Percentiles rank a stretch among this genome's conserved stretches.
These are phyloP conservation scores for Pionites leucogaster DNA, from an alignment of 2,113 vertebrate species.

Conservation along the genomic window DNA sequence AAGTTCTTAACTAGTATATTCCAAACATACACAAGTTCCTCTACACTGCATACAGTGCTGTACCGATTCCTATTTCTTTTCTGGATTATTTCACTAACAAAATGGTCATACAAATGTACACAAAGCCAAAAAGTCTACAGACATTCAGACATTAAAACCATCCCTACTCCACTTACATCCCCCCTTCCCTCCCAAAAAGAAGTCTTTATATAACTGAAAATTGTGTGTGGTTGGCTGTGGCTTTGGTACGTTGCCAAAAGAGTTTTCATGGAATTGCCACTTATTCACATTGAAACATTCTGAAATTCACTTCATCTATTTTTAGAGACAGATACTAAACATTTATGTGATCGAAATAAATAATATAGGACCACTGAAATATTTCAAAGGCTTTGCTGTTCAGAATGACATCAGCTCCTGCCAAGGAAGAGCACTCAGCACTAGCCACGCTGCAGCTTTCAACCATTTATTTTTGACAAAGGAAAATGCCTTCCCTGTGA, in stretches of 20 bases:
- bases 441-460: not conserved
- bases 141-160: not conserved
- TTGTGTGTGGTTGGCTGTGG: not conserved
- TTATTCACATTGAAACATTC: not conserved
- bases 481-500: not conserved
- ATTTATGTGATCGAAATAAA: conserved; percentile 42
- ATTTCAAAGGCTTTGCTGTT: conserved; percentile 3
- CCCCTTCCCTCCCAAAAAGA: not conserved
- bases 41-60: not conserved
- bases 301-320: not conserved
- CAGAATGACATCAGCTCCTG: not conserved
- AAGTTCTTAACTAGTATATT: not conserved
- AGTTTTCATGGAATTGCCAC: not conserved
- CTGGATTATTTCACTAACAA: not conserved
- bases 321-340: conserved; percentile 29
- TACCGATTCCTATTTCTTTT: not conserved
- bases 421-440: not conserved
- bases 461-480: not conserved
- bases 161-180: not conserved
- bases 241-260: not conserved
- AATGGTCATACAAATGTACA: not conserved
- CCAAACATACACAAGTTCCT: not conserved
- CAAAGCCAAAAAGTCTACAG: not conserved
- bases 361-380: conserved; percentile 29
- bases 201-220: not conserved